These are phyloP conservation scores for Nomada goodeniana DNA, from an alignment of 2,888 invertebrate species.

Conservation along the genomic window DNA sequence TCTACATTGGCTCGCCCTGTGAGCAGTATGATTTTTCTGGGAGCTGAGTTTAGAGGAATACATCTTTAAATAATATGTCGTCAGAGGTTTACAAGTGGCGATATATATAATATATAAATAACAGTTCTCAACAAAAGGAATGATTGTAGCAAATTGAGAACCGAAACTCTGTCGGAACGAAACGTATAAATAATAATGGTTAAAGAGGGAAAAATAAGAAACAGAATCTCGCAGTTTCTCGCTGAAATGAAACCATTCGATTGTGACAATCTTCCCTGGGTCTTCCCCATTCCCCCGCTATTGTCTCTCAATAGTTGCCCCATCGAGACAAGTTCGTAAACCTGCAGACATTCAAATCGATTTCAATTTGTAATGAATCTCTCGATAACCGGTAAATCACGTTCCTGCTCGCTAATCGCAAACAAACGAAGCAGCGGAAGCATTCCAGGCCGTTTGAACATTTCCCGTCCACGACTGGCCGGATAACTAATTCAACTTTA, in stretches of 20 bases:
- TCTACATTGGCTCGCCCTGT: too few species aligned
- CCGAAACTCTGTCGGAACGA: too few species aligned
- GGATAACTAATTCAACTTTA: slow-evolving; percentile 47
- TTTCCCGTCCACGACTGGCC: slow-evolving; percentile 16
- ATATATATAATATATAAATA: too few species aligned
- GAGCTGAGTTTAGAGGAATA: too few species aligned
- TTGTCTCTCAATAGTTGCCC: slow-evolving; percentile 10
- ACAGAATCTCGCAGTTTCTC: not conserved
- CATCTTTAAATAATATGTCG: too few species aligned
- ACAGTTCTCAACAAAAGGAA: too few species aligned
- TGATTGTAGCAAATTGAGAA: too few species aligned
- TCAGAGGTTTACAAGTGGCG: too few species aligned
- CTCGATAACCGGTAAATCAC: slow-evolving; percentile 36
- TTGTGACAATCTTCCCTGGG: not conserved
- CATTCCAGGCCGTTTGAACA: slow-evolving; percentile 18
- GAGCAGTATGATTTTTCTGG: too few species aligned
- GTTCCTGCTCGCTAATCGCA: slow-evolving; percentile 36
- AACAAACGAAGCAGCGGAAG: slow-evolving; percentile 35
- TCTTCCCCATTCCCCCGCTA: slow-evolving; percentile 6
- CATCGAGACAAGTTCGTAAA: slow-evolving; percentile 9
- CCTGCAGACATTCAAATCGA: slow-evolving; percentile 28
- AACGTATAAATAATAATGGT: too few species aligned
- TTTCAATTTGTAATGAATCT: slow-evolving; percentile 50
- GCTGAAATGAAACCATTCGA: not conserved
- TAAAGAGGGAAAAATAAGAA: too few species aligned